These are phyloP conservation scores for Microplitis mediator DNA, from an alignment of 1,140 invertebrate genomes.

Conservation along the genomic window DNA sequence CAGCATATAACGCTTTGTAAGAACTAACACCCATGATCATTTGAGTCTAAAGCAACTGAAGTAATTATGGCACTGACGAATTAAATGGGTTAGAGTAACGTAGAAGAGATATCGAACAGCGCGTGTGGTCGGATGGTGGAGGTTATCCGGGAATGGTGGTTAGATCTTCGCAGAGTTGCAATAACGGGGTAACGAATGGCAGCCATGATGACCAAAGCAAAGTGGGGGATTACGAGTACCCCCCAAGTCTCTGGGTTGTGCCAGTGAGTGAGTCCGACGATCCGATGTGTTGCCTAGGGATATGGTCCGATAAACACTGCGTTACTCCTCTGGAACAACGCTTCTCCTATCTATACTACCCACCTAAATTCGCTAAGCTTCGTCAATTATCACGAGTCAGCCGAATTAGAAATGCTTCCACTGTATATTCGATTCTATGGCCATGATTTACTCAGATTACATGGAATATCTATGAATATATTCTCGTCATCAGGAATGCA, in stretches of 20 bases:
- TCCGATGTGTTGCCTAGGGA: conserved; percentile 32
- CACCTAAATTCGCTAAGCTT: conserved; percentile 40
- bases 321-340: conserved; percentile 49
- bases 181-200: conserved; percentile 41
- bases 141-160: conserved; percentile 33
- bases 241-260: conserved; percentile 34
- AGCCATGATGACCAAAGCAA: conserved; percentile 40
- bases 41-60: background rate
- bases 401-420: conserved; percentile 36
- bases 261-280: conserved; percentile 3
- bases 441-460: background rate
- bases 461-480: too few relatives aligned
- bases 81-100: background rate
- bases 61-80: background rate
- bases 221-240: conserved; percentile 46
- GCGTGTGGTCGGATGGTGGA: conserved; percentile 9
- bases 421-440: background rate
- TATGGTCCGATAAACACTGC: conserved; percentile 56
- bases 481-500: too few relatives aligned
- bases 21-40: background rate
- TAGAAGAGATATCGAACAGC: background rate
- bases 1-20: too few relatives aligned
- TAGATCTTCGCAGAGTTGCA: conserved; percentile 32
- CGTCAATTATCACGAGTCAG: conserved; percentile 40
- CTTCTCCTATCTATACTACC: conserved; percentile 37